Base-by-base conservation (phyloP, 2,888 invertebrate genomes). In the Arctia plantaginis region DNA sequence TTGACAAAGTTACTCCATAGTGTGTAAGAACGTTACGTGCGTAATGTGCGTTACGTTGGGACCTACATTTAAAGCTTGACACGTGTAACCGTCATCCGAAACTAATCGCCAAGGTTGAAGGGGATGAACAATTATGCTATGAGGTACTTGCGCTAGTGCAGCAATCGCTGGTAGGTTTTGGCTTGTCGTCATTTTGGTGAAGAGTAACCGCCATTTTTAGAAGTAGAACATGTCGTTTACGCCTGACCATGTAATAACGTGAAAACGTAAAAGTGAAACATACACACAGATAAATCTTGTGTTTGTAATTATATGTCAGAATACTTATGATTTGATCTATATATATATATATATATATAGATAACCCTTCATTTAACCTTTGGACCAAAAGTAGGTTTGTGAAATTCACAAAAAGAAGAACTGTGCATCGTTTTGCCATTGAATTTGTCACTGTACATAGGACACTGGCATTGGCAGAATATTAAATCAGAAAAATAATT, bases 71-170 rank as follows among this genome's bases (percentile, higher is more conserved):
- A 82, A 55, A 84, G 67, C 39, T 71, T 27, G 82, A 82, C 90
- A 90, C 90, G 90, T 90, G 90, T 89, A 89, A 84, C 77, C 78
- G 83, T 81, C 85, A 87, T 86, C 84, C 82, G 87, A 88, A 88
- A 86, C 88, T 84, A 85, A 85, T 85, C 80, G 75, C 77, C 89
- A 89, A 89, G 89, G 89, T 80, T 84, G 79, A 82, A 82, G 87
- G 88, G 87, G 79, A 80, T 83, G 77, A 80, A 84, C 65, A 72
- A 74, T 69, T 74, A 71, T 64, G 75, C 68, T 70, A 73, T 62
- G 74, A 76, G 71, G 75, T 71, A 81, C 65, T 71, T 79, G 84
- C 79, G 84, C 72, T 59, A 59, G 80, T 79, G 79, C 77, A 80
- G 66, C 68, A 4, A 65, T 76, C 44, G 67, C 66, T 72, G 74